Evolutionary conservation across 2,797 vertebrate species (phyloP).

Genomic region (Ibycter americanus): DNA sequence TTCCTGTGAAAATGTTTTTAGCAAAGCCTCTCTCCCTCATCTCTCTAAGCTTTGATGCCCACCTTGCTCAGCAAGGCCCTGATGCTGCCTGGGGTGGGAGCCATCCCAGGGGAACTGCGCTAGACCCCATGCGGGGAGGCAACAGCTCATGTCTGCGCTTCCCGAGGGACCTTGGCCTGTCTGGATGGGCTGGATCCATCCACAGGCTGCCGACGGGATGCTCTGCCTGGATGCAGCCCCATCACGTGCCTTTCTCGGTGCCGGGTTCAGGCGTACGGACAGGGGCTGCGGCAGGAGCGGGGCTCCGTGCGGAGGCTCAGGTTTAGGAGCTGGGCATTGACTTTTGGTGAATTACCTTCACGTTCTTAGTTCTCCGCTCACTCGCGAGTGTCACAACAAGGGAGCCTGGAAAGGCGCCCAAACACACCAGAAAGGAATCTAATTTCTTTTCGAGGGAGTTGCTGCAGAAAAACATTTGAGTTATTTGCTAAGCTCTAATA

Average conservation of each 20-base stretch:
- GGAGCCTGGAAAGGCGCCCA: constrained; percentile 32
- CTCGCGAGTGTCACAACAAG: constrained; percentile 44
- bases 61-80: not conserved
- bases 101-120: accelerated
- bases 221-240: not conserved
- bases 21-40: not conserved
- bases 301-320: not conserved
- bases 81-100: not conserved
- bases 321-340: constrained; percentile 24
- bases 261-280: accelerated
- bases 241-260: accelerated
- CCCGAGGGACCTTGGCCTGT: not conserved
- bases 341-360: constrained; percentile 58
- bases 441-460: constrained; percentile 59
- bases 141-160: accelerated
- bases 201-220: accelerated
- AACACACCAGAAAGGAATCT: constrained; percentile 56
- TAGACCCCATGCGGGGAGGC: accelerated
- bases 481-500: constrained; percentile 68
- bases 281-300: accelerated
- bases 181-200: not conserved
- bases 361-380: not conserved
- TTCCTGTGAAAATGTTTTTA: not conserved
- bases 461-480: constrained; percentile 68
- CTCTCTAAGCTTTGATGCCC: not conserved